Evolutionary conservation across 2,888 invertebrate genomes (phyloP).

Genomic region (Idaea dimidiata): DNA sequence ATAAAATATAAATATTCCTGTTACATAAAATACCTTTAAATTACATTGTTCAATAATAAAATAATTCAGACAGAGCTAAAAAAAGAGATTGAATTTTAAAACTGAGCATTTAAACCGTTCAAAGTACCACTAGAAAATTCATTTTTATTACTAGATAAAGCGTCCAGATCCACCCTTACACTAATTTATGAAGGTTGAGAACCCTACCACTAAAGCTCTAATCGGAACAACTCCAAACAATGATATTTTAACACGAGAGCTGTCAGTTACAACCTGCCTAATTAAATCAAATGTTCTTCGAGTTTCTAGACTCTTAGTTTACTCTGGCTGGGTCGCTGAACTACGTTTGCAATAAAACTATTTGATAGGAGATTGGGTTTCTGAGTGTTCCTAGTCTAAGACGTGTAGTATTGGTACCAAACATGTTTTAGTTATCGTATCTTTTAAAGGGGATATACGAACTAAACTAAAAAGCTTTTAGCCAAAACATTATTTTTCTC

Average conservation of each 20-base stretch:
- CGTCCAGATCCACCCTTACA: neutral
- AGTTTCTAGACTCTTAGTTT: slow-evolving; percentile 4
- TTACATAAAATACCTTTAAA: too few species aligned
- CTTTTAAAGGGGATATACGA: too few species aligned
- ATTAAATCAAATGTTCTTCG: slow-evolving; percentile 24
- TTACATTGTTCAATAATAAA: too few species aligned
- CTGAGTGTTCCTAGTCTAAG: neutral
- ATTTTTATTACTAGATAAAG: neutral
- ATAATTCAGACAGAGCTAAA: too few species aligned
- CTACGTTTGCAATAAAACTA: neutral
- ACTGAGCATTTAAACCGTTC: too few species aligned
- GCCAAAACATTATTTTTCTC: too few species aligned
- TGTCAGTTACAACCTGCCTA: slow-evolving; percentile 20
- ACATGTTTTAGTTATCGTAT: too few species aligned
- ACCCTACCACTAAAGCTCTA: neutral
- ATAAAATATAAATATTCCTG: too few species aligned
- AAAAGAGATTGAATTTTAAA: too few species aligned
- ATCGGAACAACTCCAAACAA: slow-evolving; percentile 16
- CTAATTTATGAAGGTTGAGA: neutral
- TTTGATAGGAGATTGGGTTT: neutral
- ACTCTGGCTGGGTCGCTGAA: neutral
- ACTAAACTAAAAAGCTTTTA: too few species aligned
- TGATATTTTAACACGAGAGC: slow-evolving; percentile 19
- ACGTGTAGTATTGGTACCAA: too few species aligned
- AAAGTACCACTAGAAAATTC: neutral